Conservation (phyloP, 1,140 invertebrate genomes). For the Trialeurodes vaporariorum region DNA sequence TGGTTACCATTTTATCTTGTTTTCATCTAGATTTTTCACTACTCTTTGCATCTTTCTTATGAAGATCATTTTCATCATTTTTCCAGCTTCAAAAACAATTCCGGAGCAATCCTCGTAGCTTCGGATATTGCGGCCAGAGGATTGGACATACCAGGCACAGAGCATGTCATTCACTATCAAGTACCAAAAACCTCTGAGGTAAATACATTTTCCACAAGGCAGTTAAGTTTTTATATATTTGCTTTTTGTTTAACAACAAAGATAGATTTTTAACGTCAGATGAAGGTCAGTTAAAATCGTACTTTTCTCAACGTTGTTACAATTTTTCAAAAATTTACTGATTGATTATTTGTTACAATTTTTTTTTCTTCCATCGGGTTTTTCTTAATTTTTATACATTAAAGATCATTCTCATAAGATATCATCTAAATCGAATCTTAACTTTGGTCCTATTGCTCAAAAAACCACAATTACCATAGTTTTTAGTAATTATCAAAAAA, state of each 20-base stretch:
- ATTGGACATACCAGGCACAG: conserved; percentile 85
- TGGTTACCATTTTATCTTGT: conserved; percentile 2
- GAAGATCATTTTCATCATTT: conserved; percentile 2
- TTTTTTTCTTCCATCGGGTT: not conserved
- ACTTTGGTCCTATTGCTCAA: too few species aligned
- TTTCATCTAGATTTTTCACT: not conserved
- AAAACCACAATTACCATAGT: too few species aligned
- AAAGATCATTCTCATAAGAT: too few species aligned
- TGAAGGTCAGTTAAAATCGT: too few species aligned
- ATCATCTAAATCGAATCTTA: too few species aligned
- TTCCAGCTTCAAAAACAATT: conserved; percentile 60
- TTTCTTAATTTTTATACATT: not conserved
- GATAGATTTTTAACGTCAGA: too few species aligned
- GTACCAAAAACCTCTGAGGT: conserved; percentile 88
- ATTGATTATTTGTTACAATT: too few species aligned
- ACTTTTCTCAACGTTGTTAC: too few species aligned
- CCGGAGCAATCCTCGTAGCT: conserved; percentile 72
- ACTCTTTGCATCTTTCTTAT: not conserved
- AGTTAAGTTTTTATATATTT: conserved; percentile 2
- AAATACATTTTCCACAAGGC: conserved; percentile 18
- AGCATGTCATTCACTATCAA: conserved; percentile 97
- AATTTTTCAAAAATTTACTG: too few species aligned
- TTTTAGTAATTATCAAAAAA: too few species aligned
- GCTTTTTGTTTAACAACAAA: too few species aligned
- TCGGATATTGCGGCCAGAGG: conserved; percentile 97